phyloP scores from a whole-genome alignment of 2,797 vertebrate genomes.

The Gouania willdenowi region DNA sequence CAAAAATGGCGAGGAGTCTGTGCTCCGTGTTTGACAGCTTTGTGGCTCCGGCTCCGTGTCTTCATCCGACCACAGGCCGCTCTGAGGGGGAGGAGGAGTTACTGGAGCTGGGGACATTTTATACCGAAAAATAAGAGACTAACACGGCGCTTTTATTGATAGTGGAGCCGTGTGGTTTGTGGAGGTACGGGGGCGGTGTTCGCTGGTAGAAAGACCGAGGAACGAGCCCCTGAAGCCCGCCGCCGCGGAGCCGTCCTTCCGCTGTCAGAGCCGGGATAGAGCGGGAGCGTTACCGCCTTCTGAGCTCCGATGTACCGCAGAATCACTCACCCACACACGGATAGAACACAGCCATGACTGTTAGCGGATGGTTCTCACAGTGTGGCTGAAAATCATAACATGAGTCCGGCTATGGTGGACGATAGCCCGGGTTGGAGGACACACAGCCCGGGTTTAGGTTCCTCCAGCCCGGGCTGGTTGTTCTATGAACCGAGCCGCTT shows the following conservation, averaged over 20 bases:
- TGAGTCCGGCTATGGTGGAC: constrained; percentile 58
- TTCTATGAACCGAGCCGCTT: too few relatives aligned
- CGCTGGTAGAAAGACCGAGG: not conserved
- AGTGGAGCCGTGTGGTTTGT: not conserved
- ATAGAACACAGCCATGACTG: too few relatives aligned
- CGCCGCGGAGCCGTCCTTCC: constrained; percentile 3
- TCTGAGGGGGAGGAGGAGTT: constrained; percentile 83
- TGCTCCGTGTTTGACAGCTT: constrained; percentile 71
- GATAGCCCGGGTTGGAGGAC: too few relatives aligned
- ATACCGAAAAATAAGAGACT: not conserved
- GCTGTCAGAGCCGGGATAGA: constrained; percentile 19
- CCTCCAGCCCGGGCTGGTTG: not conserved
- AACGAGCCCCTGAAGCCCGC: constrained; percentile 22
- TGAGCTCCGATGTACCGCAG: too few relatives aligned
- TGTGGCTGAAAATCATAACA: constrained; percentile 49
- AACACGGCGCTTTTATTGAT: not conserved
- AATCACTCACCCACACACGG: too few relatives aligned
- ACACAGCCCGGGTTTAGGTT: constrained; percentile 2
- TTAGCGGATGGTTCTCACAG: not conserved
- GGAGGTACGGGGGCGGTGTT: constrained; percentile 1
- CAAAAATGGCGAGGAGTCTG: constrained; percentile 58
- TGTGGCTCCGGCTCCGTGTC: constrained; percentile 66
- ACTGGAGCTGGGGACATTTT: not conserved
- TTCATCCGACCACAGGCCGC: constrained; percentile 77
- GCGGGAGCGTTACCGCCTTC: constrained; percentile 14